Evolutionary conservation across 92 coral and sea anemone species (phyloP), one percentile per base, ranked within the genome.

Genomic region (Zoanthus gigantus): DNA sequence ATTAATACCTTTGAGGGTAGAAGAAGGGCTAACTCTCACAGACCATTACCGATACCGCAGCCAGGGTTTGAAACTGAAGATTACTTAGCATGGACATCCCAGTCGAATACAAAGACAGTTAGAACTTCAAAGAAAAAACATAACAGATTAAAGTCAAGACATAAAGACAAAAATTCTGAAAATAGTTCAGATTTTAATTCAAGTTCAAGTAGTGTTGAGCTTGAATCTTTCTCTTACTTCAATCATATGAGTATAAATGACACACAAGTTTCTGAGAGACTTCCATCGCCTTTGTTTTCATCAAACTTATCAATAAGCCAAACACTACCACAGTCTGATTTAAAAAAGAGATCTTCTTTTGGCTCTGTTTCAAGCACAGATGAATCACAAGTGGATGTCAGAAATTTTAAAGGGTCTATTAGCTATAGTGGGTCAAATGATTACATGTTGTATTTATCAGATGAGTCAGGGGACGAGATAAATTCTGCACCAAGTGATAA

Each of bases 131-230:
- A 66, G 23, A 77, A 78, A 61, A 76, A 79, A 42, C 81, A 50
- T 50, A 67, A 54, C 31, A 85, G 71, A 13, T 46, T 34, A 34
- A 84, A 58, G 9, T 86, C 88, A 60, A 89, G 88, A 74, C 58
- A 77, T 82, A 91, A 80, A 57, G 82, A 57, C 10, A 88, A 75
- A 73, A 60, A 79, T 60, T 23, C 74, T 2, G 71, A 85, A 18
- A 74, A 73, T 7, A 77, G 32, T 83, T 45, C 78, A 80, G 94
- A 95, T 13, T 71, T 93, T 5, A 67, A 95, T 88, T 95, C 96
- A n/a, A 95, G 98, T 83, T 93, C 98, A 71, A 95, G 98, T 11
- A 95, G 98, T 57, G 81, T 80, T 77, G 98, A 95, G 65, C 81
- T 95, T 37, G 98, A 95, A 13, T 67, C 83, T 34, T 85, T 86